Evolutionary conservation across 2,797 vertebrate species (phyloP).

Genomic region (Pseudopleuronectes americanus): DNA sequence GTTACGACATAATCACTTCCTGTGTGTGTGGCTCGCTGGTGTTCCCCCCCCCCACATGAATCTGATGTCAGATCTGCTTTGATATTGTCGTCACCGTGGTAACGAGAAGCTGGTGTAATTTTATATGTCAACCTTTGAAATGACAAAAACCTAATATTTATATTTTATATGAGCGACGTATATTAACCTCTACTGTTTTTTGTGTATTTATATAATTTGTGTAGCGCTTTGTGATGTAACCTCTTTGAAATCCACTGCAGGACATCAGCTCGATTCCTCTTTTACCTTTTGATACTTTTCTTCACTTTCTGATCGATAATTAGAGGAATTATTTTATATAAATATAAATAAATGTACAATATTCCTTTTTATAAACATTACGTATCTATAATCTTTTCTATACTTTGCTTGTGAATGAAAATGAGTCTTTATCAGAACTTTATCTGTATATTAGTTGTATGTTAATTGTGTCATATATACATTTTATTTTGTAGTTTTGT

Average conservation of each 20-base stretch:
- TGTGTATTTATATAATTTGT: slow-evolving; percentile 71
- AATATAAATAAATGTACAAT: neutral
- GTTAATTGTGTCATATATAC: slow-evolving; percentile 27
- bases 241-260: no score
- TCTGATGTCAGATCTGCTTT: neutral
- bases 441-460: slow-evolving; percentile 27
- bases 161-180: slow-evolving; percentile 75
- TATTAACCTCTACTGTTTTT: slow-evolving; percentile 54
- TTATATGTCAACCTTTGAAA: slow-evolving; percentile 56
- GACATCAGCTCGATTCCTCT: no score
- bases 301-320: slow-evolving; percentile 2
- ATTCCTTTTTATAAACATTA: slow-evolving; percentile 14
- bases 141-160: slow-evolving; percentile 73
- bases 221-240: neutral
- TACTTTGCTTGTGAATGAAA: slow-evolving; percentile 24
- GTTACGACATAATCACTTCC: neutral
- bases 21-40: neutral
- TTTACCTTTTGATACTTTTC: neutral
- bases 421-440: slow-evolving; percentile 8
- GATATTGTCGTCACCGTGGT: slow-evolving; percentile 5
- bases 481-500: slow-evolving; percentile 40
- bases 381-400: slow-evolving; percentile 3
- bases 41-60: slow-evolving; percentile 6
- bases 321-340: neutral
- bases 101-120: no score